Evolutionary conservation across 2,888 invertebrate species (phyloP), one percentile per base, ranked within the genome.

Genomic region (Tricholauxania praeusta): DNA sequence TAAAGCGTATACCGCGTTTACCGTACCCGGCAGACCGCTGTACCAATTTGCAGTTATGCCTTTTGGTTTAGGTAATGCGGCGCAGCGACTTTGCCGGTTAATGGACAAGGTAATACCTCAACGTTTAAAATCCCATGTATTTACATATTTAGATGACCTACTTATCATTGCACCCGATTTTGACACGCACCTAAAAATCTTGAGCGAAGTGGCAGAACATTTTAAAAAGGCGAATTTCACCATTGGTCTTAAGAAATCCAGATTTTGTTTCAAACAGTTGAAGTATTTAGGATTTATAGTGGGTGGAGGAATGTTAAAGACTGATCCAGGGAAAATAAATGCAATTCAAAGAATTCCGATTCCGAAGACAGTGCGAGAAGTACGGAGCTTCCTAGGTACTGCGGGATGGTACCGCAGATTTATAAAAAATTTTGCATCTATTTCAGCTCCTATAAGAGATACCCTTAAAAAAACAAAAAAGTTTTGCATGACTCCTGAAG

Each of bases 21-120:
- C 77, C 78, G 57, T 72, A 7, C 60, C 22, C 7, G 60, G 82
- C 51, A 15, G 59, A 6, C 59, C 59, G 12, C 59, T 59, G 19
- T 59, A 59, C 4, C 22, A 59, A 59, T 59, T 19, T 28, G 28
- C 14, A 28, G 15, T 59, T 12, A 59, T 59, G 59, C 59, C 32
- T 7, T 59, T 59, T 59, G 59, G 59, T 0, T 12, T 59, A 15
- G 28, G 59, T 32, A 59, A 59, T 12, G 59, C 59, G 4, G 59
- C 59, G 12, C 60, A 60, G 28, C 28, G 28, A 10, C 32, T 76
- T 66, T 72, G 22, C 19, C 6, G 57, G 7, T 22, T 57, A 14
- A 57, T 57, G 57, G 57, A 57, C 19, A 57, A 57, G 8, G 57
- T 57, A 7, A 57, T 57, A 12, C 60, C 39, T 0, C 4, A 12